Percentiles rank a stretch among this genome's conserved stretches.
Evolutionary conservation across 2,113 vertebrate genomes (phyloP).

Genomic region (Centrocercus urophasianus): DNA sequence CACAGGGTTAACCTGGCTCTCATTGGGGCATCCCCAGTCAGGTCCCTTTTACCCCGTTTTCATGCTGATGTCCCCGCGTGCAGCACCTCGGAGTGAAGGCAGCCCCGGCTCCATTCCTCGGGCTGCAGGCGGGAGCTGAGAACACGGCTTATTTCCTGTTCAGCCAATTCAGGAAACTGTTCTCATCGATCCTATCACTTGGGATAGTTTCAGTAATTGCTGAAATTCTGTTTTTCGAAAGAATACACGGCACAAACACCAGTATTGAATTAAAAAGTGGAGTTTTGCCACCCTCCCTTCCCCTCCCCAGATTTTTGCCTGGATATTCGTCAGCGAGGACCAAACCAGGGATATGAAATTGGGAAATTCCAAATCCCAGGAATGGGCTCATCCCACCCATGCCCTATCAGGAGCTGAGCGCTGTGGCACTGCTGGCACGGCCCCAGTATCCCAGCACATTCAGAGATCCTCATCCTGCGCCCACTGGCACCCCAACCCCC

Average conservation of each 20-base stretch:
- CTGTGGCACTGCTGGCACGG: background rate
- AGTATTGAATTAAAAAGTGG: fast-evolving
- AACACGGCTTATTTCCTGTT: background rate
- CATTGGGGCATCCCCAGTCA: background rate
- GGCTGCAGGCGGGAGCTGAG: background rate
- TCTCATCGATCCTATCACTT: fast-evolving
- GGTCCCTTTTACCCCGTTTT: background rate
- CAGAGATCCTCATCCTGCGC: background rate
- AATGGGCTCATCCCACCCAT: fast-evolving
- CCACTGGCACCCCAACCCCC: background rate
- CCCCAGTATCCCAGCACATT: fast-evolving
- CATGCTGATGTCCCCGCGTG: too few relatives aligned
- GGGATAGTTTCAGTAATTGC: background rate
- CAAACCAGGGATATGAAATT: fast-evolving
- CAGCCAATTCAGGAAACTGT: background rate
- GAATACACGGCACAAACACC: fast-evolving
- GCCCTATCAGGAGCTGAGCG: background rate
- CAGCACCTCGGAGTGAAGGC: too few relatives aligned
- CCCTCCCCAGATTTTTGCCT: background rate
- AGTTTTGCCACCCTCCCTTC: background rate
- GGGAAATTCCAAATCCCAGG: background rate
- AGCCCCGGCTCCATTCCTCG: too few relatives aligned
- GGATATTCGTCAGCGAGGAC: fast-evolving
- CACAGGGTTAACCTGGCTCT: conserved; percentile 1
- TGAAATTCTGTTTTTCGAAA: background rate